These are phyloP conservation scores for Myotis davidii DNA, from an alignment of 2,113 vertebrate genomes.

Conservation along the genomic window DNA sequence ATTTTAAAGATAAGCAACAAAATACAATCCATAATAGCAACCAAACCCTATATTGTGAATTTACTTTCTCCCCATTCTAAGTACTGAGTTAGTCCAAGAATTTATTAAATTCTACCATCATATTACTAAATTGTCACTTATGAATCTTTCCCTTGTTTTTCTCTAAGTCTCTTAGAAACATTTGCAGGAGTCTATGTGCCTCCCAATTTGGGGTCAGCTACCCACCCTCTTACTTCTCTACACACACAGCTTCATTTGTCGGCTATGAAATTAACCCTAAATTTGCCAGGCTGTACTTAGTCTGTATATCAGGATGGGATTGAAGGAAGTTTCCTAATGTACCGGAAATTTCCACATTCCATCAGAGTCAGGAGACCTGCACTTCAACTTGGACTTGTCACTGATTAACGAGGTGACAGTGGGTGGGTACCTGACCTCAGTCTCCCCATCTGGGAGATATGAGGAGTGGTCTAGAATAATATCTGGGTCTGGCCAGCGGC, in stretches of 20 bases:
- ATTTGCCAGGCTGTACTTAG: neutral
- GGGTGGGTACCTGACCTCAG: neutral
- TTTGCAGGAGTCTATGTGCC: neutral
- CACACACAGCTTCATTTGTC: neutral
- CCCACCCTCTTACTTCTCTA: neutral
- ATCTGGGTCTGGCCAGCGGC: too few species aligned
- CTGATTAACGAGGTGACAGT: neutral
- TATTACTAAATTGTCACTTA: neutral
- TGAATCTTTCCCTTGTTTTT: neutral
- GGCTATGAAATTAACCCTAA: neutral
- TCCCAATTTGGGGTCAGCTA: neutral
- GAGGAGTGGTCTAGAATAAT: neutral
- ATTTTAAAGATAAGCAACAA: constrained; percentile 19
- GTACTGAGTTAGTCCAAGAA: neutral
- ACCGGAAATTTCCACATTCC: neutral
- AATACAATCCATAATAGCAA: neutral
- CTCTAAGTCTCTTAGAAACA: neutral
- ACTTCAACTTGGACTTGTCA: neutral
- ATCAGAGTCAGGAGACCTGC: neutral
- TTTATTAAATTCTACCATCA: neutral
- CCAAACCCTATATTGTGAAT: neutral
- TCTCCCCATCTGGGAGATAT: neutral
- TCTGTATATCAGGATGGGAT: neutral
- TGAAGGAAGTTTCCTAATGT: neutral
- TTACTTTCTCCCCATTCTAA: neutral